Conservation (phyloP, 2,113 vertebrate genomes). For the Antechinus stuartii region DNA sequence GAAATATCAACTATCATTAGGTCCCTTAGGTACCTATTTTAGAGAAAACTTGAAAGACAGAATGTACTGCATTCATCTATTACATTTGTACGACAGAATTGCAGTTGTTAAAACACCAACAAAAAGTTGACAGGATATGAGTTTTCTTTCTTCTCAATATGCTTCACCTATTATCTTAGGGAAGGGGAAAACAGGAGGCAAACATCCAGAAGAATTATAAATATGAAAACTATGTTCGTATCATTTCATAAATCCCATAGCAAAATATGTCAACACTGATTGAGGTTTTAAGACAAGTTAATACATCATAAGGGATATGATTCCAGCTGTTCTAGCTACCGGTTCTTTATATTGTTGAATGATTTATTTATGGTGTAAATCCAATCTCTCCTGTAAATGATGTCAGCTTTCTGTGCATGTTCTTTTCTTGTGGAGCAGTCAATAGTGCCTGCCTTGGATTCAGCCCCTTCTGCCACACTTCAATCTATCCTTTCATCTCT, state of each 20-base stretch:
- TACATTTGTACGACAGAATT: background rate
- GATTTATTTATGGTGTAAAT: constrained; percentile 65
- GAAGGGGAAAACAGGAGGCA: background rate
- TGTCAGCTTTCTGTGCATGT: constrained; percentile 66
- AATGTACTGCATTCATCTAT: background rate
- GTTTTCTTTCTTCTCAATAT: background rate
- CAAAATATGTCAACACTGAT: background rate
- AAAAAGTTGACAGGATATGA: background rate
- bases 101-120: background rate
- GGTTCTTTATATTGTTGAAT: constrained; percentile 61
- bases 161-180: background rate
- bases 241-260: background rate
- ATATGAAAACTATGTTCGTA: background rate
- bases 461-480: background rate
- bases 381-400: constrained; percentile 63
- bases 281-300: constrained; percentile 53
- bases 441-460: background rate
- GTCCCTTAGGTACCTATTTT: background rate
- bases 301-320: constrained; percentile 42
- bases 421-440: constrained; percentile 44
- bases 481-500: background rate
- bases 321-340: constrained; percentile 3
- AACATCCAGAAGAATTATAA: background rate
- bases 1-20: background rate
- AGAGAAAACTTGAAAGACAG: background rate